Percentiles rank a stretch among this genome's conserved stretches.
Evolutionary conservation across 2,113 vertebrate genomes (phyloP).

Genomic region (Vidua macroura): DNA sequence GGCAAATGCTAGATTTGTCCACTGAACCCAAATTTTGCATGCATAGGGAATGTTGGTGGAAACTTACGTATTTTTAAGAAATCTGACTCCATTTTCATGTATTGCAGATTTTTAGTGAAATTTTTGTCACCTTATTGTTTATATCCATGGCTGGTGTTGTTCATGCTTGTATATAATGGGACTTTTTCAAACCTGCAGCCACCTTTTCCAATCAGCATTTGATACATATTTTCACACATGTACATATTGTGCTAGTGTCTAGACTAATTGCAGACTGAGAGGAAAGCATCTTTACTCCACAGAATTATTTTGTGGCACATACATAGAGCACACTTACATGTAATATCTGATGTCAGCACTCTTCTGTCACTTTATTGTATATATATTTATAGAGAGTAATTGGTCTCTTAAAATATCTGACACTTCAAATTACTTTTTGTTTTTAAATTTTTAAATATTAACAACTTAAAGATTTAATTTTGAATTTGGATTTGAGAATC

Average conservation of each 20-base stretch:
- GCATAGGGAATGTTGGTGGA: not conserved
- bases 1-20: not conserved
- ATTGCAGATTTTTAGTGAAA: not conserved
- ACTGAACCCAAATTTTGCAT: not conserved
- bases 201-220: not conserved
- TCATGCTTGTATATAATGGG: not conserved
- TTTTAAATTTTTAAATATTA: not conserved
- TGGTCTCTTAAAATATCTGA: not conserved
- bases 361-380: constrained; percentile 54
- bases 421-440: not conserved
- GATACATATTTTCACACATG: not conserved
- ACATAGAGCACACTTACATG: not conserved
- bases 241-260: not conserved
- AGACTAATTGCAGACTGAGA: not conserved
- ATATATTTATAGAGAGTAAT: not conserved
- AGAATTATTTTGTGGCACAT: constrained; percentile 4
- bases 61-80: not conserved
- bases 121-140: not conserved
- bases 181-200: not conserved
- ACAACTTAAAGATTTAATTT: not conserved
- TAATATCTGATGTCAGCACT: not conserved
- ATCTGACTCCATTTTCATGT: not conserved
- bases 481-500: not conserved
- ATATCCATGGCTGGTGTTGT: not conserved
- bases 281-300: constrained; percentile 2